These are phyloP conservation scores for Taxidea taxus DNA, from an alignment of 2,113 vertebrate genomes.

Conservation along the genomic window DNA sequence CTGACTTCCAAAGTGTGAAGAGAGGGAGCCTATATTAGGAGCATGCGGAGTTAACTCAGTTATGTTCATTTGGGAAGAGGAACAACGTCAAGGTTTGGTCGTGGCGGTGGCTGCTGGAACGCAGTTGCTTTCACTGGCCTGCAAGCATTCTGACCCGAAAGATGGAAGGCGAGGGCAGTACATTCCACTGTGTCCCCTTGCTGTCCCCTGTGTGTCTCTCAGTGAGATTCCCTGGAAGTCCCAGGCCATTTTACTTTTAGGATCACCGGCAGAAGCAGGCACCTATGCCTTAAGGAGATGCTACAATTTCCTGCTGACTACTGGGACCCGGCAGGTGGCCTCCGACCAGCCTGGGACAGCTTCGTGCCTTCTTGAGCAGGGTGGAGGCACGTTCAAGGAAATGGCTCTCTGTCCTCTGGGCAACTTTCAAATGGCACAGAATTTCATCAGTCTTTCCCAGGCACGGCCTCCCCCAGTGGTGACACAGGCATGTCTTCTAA, in stretches of 20 bases:
- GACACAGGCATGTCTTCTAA: not conserved
- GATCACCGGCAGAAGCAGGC: not conserved
- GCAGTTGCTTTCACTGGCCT: not conserved
- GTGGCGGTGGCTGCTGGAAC: not conserved
- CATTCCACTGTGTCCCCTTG: not conserved
- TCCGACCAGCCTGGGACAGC: not conserved
- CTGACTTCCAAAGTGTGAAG: not conserved
- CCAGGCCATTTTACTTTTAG: not conserved
- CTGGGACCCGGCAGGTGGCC: not conserved
- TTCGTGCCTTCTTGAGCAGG: not conserved
- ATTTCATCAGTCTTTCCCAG: not conserved
- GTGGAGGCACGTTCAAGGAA: not conserved
- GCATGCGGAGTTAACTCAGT: not conserved
- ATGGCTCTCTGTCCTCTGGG: not conserved
- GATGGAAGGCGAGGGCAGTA: not conserved
- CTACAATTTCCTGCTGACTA: not conserved
- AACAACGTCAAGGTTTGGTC: not conserved
- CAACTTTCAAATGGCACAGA: not conserved
- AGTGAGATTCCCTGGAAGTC: not conserved
- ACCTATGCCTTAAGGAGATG: not conserved
- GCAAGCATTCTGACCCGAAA: not conserved
- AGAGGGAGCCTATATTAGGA: not conserved
- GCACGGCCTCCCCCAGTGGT: not conserved
- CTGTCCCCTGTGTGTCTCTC: not conserved
- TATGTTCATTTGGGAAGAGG: not conserved